Percentiles rank a stretch among this genome's conserved stretches.
phyloP scores from a whole-genome alignment of 2,113 vertebrate species.

The Vulpes lagopus region DNA sequence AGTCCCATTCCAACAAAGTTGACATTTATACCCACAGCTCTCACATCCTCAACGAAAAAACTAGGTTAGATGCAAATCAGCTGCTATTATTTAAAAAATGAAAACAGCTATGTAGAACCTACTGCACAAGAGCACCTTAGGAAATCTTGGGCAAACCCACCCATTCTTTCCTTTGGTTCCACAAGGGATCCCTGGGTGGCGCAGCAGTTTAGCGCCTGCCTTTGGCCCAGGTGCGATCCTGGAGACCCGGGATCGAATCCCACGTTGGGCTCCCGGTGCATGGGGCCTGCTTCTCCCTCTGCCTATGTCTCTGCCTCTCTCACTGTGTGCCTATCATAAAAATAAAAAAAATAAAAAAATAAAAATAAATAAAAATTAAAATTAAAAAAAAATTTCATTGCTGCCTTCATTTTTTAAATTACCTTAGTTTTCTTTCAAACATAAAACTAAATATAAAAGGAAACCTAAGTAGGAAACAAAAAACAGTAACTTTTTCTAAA shows the following conservation, averaged over 20 bases:
- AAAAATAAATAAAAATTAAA: background rate
- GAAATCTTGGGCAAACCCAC: background rate
- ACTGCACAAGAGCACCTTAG: background rate
- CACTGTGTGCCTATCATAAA: too few relatives aligned
- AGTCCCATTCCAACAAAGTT: slow-evolving; percentile 45
- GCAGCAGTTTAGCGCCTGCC: too few relatives aligned
- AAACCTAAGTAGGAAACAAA: background rate
- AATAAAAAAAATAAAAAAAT: too few relatives aligned
- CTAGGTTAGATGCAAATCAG: slow-evolving; percentile 26
- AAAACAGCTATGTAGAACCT: background rate
- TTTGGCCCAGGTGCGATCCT: too few relatives aligned
- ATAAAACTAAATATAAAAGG: slow-evolving; percentile 47
- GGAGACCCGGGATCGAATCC: too few relatives aligned
- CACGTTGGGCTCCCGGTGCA: too few relatives aligned
- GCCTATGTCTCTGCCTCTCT: too few relatives aligned
- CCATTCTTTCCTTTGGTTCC: background rate
- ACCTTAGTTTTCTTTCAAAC: background rate
- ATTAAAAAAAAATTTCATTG: background rate
- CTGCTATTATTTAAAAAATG: background rate
- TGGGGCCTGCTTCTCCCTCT: too few relatives aligned
- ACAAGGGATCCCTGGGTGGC: background rate
- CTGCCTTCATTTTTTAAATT: slow-evolving; percentile 11
- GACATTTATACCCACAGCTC: slow-evolving; percentile 29
- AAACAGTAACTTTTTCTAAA: background rate
- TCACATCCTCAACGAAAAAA: slow-evolving; percentile 54